phyloP scores from a whole-genome alignment of 1,140 invertebrate genomes.

The Drosophila athabasca region DNA sequence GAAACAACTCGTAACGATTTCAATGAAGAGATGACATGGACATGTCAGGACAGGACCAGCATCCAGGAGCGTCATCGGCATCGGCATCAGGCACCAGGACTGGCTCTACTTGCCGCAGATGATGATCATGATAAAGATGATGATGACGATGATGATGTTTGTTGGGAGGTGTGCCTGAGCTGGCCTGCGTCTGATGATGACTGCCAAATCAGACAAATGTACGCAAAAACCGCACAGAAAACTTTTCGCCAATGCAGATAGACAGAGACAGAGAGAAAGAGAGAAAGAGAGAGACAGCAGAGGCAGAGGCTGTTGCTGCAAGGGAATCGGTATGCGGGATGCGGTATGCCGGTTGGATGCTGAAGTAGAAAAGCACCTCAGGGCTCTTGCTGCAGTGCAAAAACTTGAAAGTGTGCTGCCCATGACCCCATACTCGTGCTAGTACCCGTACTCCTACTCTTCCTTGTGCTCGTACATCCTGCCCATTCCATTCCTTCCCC shows the following conservation, averaged over 20 bases:
- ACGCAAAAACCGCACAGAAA: slow-evolving; percentile 76
- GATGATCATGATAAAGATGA: not conserved
- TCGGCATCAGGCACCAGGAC: slow-evolving; percentile 9
- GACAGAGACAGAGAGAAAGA: not conserved
- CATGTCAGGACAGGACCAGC: slow-evolving; percentile 22
- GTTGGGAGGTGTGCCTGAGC: slow-evolving; percentile 13
- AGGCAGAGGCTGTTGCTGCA: no score
- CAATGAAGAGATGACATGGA: slow-evolving; percentile 78
- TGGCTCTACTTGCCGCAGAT: slow-evolving; percentile 26
- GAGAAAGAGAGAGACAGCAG: no score
- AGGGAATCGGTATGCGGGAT: no score
- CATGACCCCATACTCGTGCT: slow-evolving; percentile 40
- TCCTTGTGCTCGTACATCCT: not conserved
- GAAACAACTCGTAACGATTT: slow-evolving; percentile 79
- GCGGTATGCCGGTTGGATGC: not conserved
- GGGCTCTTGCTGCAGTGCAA: slow-evolving; percentile 62
- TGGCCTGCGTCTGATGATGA: slow-evolving; percentile 49
- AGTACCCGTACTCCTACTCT: not conserved
- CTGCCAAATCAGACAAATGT: slow-evolving; percentile 80
- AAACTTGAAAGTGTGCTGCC: slow-evolving; percentile 55
- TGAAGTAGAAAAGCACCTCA: slow-evolving; percentile 60
- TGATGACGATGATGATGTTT: slow-evolving; percentile 10
- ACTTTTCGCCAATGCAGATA: slow-evolving; percentile 68
- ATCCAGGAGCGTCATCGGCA: no score
- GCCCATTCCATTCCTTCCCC: not conserved